These are phyloP conservation scores for Phoeniculus purpureus DNA, from an alignment of 2,797 vertebrate species.

Conservation along the genomic window DNA sequence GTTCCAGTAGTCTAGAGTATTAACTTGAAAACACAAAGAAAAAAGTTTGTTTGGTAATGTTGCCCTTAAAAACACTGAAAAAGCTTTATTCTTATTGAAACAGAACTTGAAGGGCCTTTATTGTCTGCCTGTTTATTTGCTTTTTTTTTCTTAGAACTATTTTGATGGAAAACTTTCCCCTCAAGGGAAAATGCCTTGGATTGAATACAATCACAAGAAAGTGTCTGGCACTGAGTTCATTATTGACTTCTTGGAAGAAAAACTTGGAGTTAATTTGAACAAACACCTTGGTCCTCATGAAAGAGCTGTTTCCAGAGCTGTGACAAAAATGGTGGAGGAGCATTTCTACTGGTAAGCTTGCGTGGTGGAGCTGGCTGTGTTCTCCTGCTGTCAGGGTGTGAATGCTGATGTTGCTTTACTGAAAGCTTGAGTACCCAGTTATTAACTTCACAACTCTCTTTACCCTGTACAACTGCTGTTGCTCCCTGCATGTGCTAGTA, in stretches of 20 bases:
- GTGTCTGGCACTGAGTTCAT: conserved; percentile 96
- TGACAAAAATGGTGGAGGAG: conserved; percentile 98
- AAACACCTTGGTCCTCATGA: conserved; percentile 90
- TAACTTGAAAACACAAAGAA: not conserved
- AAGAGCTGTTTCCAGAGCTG: conserved; percentile 90
- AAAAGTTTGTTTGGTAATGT: not conserved
- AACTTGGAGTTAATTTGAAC: conserved; percentile 93
- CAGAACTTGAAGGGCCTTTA: not conserved
- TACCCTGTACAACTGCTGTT: not conserved
- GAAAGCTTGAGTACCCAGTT: not conserved
- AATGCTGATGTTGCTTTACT: not conserved
- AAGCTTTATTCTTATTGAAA: not conserved
- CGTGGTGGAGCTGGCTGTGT: not conserved
- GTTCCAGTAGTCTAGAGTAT: not conserved
- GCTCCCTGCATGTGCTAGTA: fast-evolving
- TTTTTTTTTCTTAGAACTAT: conserved; percentile 87
- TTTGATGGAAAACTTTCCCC: conserved; percentile 98
- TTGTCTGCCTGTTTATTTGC: conserved; percentile 3
- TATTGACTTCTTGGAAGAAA: conserved; percentile 97
- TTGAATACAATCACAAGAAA: conserved; percentile 95
- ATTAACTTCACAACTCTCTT: not conserved
- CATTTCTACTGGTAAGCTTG: conserved; percentile 95
- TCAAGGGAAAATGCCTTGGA: conserved; percentile 99
- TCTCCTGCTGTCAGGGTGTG: not conserved
- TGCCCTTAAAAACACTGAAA: not conserved